Base-by-base conservation (phyloP, 2,888 invertebrate genomes). In the Chloromyia formosa region DNA sequence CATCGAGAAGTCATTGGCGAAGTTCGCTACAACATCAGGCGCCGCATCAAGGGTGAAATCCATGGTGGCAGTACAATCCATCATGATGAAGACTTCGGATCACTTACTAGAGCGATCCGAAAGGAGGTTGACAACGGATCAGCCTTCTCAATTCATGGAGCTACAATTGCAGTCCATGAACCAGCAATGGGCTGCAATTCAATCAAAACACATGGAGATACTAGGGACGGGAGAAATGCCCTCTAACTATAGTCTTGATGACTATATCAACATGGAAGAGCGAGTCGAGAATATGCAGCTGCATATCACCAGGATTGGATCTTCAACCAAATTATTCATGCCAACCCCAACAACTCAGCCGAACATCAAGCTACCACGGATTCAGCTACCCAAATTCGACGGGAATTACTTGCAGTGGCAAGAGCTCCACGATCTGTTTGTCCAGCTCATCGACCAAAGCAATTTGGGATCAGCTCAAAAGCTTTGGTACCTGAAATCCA, bases 351-450 rank as follows among this genome's bases (percentile, higher is more conserved):
- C 23, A 61, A 35, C 35, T 12, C 12, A 18, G 54, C 9, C 54
- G 16, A 10, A 9, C 20, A n/a, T 23, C 61, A 58, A 54, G 54
- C 54, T 54, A 10, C 54, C 54, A 10, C 7, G 4, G 54, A 54
- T 54, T 16, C 54, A 54, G 54, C 16, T 54, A 16, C n/a, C 12
- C 7, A 54, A 10, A 16, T 54, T n/a, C 16, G 54, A 16, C n/a
- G n/a, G 54, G n/a, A n/a, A n/a, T n/a, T 42, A 42, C 45, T 42
- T 42, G 45, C 45, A 12, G 45, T 42, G 45, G 45, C 45, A 42
- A 42, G 54, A 54, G 54, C 16, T 16, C 12, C 42, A 78, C 20
- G 75, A 75, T 23, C 40, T 54, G 54, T 54, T 54, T 54, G 12
- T 10, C 4, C 54, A 54, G 16, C 54, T 54, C n/a, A 54, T 54